phyloP scores from a whole-genome alignment of 2,113 vertebrate genomes.

The Morone chrysops region DNA sequence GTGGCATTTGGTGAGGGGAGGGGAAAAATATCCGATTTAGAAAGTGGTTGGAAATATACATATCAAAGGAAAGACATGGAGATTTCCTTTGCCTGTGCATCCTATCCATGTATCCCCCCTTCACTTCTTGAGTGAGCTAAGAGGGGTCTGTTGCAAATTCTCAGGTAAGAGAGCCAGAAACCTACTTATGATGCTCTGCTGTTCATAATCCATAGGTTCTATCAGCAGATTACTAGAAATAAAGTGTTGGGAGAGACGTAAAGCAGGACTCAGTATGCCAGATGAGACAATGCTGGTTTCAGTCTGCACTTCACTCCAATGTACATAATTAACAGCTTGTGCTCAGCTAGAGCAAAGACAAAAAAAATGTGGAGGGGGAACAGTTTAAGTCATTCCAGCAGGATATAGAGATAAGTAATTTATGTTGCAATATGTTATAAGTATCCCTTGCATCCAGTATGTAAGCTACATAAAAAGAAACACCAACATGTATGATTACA shows the following conservation, averaged over 20 bases:
- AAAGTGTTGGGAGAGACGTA: constrained; percentile 78
- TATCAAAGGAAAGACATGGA: constrained; percentile 84
- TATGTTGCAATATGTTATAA: constrained; percentile 46
- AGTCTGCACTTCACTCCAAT: constrained; percentile 57
- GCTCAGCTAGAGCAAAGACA: constrained; percentile 51
- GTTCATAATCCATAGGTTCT: constrained; percentile 84
- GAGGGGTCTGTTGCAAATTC: constrained; percentile 75
- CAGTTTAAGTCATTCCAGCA: constrained; percentile 51
- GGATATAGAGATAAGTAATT: constrained; percentile 49
- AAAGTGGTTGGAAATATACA: constrained; percentile 84
- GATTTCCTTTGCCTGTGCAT: constrained; percentile 78
- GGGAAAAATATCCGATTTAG: constrained; percentile 81
- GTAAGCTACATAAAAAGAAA: constrained; percentile 2
- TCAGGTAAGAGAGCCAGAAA: constrained; percentile 82
- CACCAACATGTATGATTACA: constrained; percentile 17
- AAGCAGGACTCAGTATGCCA: constrained; percentile 77
- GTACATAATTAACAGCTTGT: constrained; percentile 70
- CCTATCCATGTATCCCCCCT: constrained; percentile 67
- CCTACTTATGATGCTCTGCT: constrained; percentile 77
- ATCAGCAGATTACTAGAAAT: constrained; percentile 84
- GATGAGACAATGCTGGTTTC: constrained; percentile 79
- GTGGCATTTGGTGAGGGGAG: constrained; percentile 70
- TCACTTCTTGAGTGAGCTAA: constrained; percentile 58
- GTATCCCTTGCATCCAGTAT: constrained; percentile 15
- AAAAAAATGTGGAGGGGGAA: constrained; percentile 46